phyloP scores from a whole-genome alignment of 1,140 invertebrate genomes.

The Apis florea region DNA sequence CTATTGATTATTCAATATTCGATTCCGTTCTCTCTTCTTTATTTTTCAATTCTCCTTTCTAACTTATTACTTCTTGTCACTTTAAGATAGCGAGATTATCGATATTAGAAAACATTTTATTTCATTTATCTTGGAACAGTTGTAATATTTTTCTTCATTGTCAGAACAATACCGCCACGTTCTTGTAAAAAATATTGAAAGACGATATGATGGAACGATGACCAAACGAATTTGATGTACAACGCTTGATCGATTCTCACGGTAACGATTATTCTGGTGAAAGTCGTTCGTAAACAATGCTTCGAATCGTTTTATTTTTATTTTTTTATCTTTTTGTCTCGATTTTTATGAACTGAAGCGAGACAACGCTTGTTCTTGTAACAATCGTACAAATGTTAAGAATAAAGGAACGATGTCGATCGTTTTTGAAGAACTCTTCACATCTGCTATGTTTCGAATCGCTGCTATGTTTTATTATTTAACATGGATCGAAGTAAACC shows the following conservation, averaged over 20 bases:
- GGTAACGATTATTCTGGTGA: slow-evolving; percentile 2
- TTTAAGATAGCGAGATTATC: neutral
- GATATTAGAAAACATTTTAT: neutral
- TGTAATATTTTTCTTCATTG: neutral
- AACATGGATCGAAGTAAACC: neutral
- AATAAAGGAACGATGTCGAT: slow-evolving; percentile 1
- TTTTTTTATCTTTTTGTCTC: neutral
- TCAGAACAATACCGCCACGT: neutral
- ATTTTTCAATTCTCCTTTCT: neutral
- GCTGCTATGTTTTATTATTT: neutral
- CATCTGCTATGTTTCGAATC: neutral
- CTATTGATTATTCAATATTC: neutral
- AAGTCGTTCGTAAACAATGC: slow-evolving; percentile 5
- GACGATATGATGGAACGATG: slow-evolving; percentile 12
- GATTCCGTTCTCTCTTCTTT: too few relatives aligned
- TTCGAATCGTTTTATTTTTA: neutral
- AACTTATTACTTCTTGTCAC: neutral
- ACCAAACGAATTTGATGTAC: slow-evolving; percentile 2
- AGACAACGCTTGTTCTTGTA: neutral
- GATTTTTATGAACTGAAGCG: neutral
- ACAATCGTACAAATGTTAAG: neutral
- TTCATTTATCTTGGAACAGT: neutral
- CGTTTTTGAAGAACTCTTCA: neutral
- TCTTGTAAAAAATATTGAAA: neutral
- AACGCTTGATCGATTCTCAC: neutral